phyloP scores from a whole-genome alignment of 2,888 invertebrate genomes.

The Agonopterix alstromeriana region DNA sequence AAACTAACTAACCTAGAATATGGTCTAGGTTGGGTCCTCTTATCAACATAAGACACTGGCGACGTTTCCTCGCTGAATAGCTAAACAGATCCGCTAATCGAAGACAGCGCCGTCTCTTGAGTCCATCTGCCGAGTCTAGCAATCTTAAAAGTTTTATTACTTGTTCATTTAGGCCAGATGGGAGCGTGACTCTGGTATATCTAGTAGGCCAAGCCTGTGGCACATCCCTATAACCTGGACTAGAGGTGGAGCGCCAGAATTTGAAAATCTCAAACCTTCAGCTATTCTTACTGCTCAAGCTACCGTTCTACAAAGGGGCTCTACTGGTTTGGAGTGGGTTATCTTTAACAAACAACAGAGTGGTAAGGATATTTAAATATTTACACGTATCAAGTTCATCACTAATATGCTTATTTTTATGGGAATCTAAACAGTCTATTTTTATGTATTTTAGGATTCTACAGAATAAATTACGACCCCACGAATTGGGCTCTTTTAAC shows the following conservation, averaged over 20 bases:
- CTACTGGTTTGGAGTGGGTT: constrained; percentile 70
- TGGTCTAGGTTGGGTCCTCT: too few species aligned
- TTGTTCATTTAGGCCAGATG: constrained; percentile 40
- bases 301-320: constrained; percentile 35
- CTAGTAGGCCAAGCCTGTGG: constrained; percentile 36
- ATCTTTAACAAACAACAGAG: constrained; percentile 78
- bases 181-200: constrained; percentile 40
- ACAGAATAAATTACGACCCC: constrained; percentile 78
- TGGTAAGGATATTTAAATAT: constrained; percentile 43
- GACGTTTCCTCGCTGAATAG: too few species aligned
- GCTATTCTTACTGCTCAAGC: constrained; percentile 32
- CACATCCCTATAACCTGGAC: constrained; percentile 67
- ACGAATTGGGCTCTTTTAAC: constrained; percentile 76
- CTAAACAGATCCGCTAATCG: too few species aligned
- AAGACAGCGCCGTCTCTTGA: not conserved
- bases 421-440: not conserved
- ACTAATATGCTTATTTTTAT: not conserved
- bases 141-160: not conserved
- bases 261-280: constrained; percentile 52
- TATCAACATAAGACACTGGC: too few species aligned
- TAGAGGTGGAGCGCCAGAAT: constrained; percentile 47
- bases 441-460: constrained; percentile 63
- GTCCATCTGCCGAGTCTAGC: not conserved
- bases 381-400: not conserved
- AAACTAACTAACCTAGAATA: too few species aligned